Base-by-base conservation (phyloP, 2,888 invertebrate species). In the Physocephala rufipes region DNA sequence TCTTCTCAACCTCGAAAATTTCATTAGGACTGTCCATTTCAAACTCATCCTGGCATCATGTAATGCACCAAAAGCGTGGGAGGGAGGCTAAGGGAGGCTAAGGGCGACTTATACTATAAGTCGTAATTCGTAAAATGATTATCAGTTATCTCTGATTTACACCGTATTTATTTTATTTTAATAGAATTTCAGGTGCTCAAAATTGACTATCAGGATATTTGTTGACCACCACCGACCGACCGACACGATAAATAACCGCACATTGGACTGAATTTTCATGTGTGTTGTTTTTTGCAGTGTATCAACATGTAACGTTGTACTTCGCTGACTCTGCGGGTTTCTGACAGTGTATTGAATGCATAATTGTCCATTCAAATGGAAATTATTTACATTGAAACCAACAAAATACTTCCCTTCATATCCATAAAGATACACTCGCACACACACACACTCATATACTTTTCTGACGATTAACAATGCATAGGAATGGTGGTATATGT, bases 111-210 rank as follows among this genome's bases (percentile, higher is more conserved):
- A 19, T 53, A 13, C 55, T 36, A 9, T 9, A 36, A 36, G 4
- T 36, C 53, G 51, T 16, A 45, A 24, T 24, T 16, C 59, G 61
- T 47, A 30, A 55, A 43, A 30, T 53, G 66, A 74, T 58, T 58
- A 71, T 58, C 73, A 78, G 75, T 85, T 84, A 84, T 84, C 85
- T 82, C 82, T 81, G 82, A 80, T 84, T 84, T 84, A 84, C 85
- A 83, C 82, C 81, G 81, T 84, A 83, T 82, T 84, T 84, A 81
- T 83, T 83, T 81, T 82, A 80, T 74, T 75, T 81, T 80, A 82
- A 81, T 82, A 79, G 36, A 36, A 36, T 82, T 73, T 72, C 73
- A 74, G 71, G 71, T 72, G 67, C 71, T 72, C 71, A 74, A 72
- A 75, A 64, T 69, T 71, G 65, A 69, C 43, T 47, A 61, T 51